Evolutionary conservation across 2,888 invertebrate species (phyloP), one percentile per base, ranked within the genome.

Genomic region (Ferrisia virgata): DNA sequence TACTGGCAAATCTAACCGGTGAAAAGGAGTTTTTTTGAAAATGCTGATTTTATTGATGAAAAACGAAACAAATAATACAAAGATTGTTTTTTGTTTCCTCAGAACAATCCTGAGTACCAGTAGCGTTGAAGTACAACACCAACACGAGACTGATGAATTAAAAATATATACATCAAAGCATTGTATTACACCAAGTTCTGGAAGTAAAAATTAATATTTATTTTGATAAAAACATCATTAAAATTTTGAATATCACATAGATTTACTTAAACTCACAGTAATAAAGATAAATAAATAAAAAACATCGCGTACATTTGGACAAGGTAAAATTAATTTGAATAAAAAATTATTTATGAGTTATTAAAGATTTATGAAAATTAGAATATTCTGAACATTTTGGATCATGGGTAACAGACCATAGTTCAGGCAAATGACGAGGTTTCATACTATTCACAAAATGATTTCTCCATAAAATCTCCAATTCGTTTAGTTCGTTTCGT

Each of bases 381-480:
- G 31, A 31, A 33, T 72, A 72, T 22, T 72, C 72, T 0, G 33
- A 72, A 1, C 47, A 76, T 84, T 78, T 84, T 64, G 76, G 81
- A 31, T 84, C 85, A 69, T 94, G 93, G 86, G 91, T 92, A 28
- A 94, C 89, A 33, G 94, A 94, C 96, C 96, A 96, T 81, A 93
- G 89, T 1, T 90, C 89, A 0, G 95, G 95, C 88, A 96, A 89
- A 88, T 90, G 91, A 85, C 90, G 89, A 0, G 95, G 95, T 81
- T 91, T 88, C 95, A 95, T 95, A 1, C 90, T 90, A 0, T 89
- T 88, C 1, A 96, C 87, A 88, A 96, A 96, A 88, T 95, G 94
- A 86, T 92, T 90, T 11, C 95, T 89, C 95, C 95, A 96, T 85
- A 92, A 87, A 86, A 91, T 91, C 88, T 96, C 95, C 82, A 96